phyloP scores from a whole-genome alignment of 2,888 invertebrate genomes.

The Zaprionus lineosus region DNA sequence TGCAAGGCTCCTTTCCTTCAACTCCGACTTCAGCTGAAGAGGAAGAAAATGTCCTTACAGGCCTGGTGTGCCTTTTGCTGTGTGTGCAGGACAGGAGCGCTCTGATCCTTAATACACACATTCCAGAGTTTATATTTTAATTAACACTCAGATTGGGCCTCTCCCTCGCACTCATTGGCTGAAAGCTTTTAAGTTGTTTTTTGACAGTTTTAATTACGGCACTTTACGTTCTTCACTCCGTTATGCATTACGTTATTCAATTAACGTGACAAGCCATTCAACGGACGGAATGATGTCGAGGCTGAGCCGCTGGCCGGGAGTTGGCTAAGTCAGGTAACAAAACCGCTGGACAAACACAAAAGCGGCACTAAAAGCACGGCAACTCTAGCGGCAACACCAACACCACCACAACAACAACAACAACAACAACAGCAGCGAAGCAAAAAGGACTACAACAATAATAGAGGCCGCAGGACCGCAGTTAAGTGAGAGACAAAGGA shows the following conservation, averaged over 20 bases:
- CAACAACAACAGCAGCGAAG: slow-evolving; percentile 3
- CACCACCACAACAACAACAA: neutral
- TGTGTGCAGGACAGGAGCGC: no score
- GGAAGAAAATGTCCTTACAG: no score
- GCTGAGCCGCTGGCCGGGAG: neutral
- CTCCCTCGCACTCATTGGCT: no score
- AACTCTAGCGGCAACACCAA: neutral
- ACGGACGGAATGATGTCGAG: slow-evolving; percentile 22
- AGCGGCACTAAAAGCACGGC: slow-evolving; percentile 6
- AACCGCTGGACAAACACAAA: slow-evolving; percentile 40
- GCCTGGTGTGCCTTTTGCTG: no score
- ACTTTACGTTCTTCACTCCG: slow-evolving; percentile 54
- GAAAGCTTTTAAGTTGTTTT: slow-evolving; percentile 28
- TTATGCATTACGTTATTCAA: slow-evolving; percentile 53
- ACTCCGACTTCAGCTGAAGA: no score
- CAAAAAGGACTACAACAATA: neutral
- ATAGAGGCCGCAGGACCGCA: slow-evolving; percentile 4
- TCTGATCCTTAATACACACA: no score
- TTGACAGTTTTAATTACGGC: slow-evolving; percentile 47
- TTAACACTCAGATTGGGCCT: no score
- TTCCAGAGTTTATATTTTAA: no score
- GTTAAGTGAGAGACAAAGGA: slow-evolving; percentile 43
- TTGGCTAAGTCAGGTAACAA: no score
- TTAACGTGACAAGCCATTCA: slow-evolving; percentile 45
- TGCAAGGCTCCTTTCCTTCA: no score